Conservation (phyloP, 2,797 vertebrate species). For the Glyptemys insculpta region DNA sequence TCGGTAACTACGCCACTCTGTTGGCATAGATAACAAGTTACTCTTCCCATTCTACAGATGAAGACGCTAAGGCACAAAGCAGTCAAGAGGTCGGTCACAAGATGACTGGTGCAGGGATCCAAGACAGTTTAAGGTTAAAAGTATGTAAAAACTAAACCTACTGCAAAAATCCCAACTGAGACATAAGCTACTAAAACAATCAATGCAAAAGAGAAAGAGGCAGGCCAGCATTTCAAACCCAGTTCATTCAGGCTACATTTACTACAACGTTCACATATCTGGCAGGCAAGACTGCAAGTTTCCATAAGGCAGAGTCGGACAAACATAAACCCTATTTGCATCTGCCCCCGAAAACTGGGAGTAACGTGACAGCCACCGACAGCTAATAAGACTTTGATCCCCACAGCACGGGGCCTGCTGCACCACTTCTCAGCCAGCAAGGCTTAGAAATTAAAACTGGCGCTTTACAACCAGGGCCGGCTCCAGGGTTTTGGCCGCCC, state of each 20-base stretch:
- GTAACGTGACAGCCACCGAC: accelerated
- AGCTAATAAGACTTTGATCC: not conserved
- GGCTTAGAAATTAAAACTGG: not conserved
- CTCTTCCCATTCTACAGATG: accelerated
- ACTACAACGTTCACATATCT: not conserved
- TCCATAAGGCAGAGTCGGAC: not conserved
- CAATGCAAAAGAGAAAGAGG: accelerated
- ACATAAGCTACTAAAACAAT: accelerated
- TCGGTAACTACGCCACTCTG: constrained; percentile 1
- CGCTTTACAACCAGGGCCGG: not conserved
- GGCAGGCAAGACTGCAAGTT: not conserved
- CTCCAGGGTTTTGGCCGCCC: too few relatives aligned
- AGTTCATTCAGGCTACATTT: not conserved
- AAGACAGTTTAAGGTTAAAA: not conserved
- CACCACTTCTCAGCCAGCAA: not conserved
- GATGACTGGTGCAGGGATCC: not conserved
- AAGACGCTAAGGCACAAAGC: not conserved
- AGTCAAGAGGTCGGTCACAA: not conserved
- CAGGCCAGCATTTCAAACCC: not conserved
- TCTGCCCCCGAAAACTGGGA: not conserved
- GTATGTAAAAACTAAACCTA: accelerated
- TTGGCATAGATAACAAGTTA: not conserved
- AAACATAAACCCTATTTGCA: not conserved
- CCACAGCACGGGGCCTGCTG: not conserved
- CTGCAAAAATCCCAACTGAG: accelerated